Percentiles rank a stretch among this genome's conserved stretches.
These are phyloP conservation scores for Drepanosiphum platanoidis DNA, from an alignment of 2,888 invertebrate genomes.

Conservation along the genomic window DNA sequence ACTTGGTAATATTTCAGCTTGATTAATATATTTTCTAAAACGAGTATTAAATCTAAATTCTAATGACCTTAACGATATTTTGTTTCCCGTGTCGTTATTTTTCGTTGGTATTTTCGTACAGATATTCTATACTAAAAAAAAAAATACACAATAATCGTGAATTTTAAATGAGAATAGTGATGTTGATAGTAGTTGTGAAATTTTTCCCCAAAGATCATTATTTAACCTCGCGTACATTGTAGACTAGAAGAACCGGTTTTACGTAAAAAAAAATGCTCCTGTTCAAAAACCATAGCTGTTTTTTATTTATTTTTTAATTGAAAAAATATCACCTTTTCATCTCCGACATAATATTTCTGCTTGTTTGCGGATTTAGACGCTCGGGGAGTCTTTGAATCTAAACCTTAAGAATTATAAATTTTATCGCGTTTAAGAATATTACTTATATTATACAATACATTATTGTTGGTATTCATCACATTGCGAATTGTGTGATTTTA, in stretches of 20 bases:
- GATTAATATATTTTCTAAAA: neutral
- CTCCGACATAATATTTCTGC: neutral
- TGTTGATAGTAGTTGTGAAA: neutral
- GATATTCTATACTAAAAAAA: neutral
- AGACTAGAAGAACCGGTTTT: slow-evolving; percentile 54
- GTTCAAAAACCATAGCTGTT: slow-evolving; percentile 25
- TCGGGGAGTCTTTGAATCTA: neutral
- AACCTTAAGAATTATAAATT: neutral
- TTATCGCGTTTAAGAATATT: neutral
- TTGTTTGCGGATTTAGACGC: neutral
- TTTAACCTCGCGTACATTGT: slow-evolving; percentile 28
- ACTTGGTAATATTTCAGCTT: neutral
- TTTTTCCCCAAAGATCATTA: slow-evolving; percentile 32
- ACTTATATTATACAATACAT: neutral
- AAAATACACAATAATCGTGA: neutral
- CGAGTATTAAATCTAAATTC: neutral
- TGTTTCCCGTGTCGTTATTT: neutral
- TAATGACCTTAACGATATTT: neutral
- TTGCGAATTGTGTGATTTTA: neutral
- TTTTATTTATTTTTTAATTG: neutral
- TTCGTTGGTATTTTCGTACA: neutral
- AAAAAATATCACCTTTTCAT: neutral
- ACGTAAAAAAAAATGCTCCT: neutral
- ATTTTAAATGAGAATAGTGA: neutral
- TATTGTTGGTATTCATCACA: too few relatives aligned